Evolutionary conservation across 2,797 vertebrate species (phyloP).

Genomic region (Carduelis carduelis): DNA sequence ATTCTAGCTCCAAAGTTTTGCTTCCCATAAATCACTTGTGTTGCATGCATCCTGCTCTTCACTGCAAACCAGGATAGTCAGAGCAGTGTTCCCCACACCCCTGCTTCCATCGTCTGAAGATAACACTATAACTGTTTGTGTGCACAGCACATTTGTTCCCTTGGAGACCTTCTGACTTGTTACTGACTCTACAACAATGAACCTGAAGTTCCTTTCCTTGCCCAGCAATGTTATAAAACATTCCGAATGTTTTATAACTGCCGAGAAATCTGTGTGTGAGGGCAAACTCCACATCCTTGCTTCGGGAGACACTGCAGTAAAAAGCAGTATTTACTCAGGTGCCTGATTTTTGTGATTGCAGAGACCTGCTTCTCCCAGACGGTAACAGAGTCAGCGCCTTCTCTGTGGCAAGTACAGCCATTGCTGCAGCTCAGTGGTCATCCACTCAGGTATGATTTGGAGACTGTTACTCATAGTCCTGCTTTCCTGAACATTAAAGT

Average conservation of each 20-base stretch:
- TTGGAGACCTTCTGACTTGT: neutral
- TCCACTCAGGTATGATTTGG: constrained; percentile 87
- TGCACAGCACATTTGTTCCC: neutral
- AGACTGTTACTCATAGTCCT: neutral
- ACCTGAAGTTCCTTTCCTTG: neutral
- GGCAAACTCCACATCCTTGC: neutral
- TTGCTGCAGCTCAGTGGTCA: constrained; percentile 98
- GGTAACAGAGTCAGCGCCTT: constrained; percentile 96
- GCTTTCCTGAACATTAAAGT: neutral
- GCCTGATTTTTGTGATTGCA: constrained; percentile 67
- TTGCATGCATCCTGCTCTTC: neutral
- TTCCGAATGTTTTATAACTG: neutral
- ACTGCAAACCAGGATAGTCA: neutral
- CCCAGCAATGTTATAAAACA: neutral
- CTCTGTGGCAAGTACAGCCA: constrained; percentile 97
- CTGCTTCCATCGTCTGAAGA: neutral
- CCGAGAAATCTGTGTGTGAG: neutral
- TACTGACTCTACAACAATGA: neutral
- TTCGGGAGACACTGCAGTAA: neutral
- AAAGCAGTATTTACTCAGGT: neutral
- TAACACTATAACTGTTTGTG: neutral
- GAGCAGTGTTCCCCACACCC: neutral
- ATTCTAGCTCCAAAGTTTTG: neutral
- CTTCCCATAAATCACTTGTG: neutral
- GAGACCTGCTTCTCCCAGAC: constrained; percentile 92